Conservation (phyloP, 2,888 invertebrate genomes). For the Nomada goodeniana region DNA sequence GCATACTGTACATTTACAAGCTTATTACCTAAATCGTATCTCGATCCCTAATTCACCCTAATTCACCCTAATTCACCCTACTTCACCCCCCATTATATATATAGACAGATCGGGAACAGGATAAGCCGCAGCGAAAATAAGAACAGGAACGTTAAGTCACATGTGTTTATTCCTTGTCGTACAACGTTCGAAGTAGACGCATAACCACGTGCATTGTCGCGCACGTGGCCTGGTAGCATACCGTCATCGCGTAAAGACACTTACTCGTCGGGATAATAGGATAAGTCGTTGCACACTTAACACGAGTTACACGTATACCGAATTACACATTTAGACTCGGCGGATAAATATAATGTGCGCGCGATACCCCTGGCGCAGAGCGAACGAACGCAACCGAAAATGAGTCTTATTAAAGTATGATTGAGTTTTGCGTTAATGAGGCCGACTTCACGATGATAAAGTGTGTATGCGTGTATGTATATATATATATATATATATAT, state of each 20-base stretch:
- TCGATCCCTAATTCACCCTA: too few relatives aligned
- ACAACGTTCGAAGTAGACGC: conserved; percentile 69
- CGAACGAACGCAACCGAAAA: neutral
- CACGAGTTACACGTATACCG: conserved; percentile 20
- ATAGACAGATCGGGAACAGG: neutral
- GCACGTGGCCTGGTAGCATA: conserved; percentile 24
- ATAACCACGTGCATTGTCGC: conserved; percentile 32
- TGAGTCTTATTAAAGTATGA: conserved; percentile 21
- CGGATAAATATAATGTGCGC: conserved; percentile 16
- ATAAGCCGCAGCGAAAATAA: neutral
- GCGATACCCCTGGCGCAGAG: conserved; percentile 7
- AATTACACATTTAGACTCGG: conserved; percentile 18
- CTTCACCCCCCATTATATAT: too few relatives aligned
- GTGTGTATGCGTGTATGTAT: too few relatives aligned
- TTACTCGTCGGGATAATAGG: conserved; percentile 55
- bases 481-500: too few relatives aligned
- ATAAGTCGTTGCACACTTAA: conserved; percentile 50
- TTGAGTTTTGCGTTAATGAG: conserved; percentile 23
- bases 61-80: too few relatives aligned
- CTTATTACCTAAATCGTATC: too few relatives aligned
- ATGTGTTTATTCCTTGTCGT: conserved; percentile 78
- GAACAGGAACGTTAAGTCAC: conserved; percentile 65
- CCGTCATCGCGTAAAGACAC: conserved; percentile 37
- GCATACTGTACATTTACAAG: too few relatives aligned
- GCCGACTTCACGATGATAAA: neutral